Conservation (phyloP, 2,797 vertebrate genomes). For the Parauchenoglanis ngamensis region DNA sequence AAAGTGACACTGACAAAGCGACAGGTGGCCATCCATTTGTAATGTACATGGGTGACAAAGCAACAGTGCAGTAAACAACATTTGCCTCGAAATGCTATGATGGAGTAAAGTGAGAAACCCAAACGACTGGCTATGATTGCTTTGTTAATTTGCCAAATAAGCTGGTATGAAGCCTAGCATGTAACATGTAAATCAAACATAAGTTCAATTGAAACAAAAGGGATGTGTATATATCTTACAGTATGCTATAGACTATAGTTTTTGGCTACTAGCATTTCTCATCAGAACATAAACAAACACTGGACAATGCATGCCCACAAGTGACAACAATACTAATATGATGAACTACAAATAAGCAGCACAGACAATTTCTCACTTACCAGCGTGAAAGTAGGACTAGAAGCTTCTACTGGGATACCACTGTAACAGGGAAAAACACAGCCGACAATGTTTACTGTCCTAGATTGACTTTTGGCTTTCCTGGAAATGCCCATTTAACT, state of each 20-base stretch:
- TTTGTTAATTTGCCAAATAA: background rate
- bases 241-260: background rate
- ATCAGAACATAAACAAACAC: background rate
- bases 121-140: background rate
- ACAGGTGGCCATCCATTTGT: background rate
- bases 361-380: background rate
- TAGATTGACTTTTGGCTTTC: constrained; percentile 1
- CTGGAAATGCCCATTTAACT: constrained; percentile 46
- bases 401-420: background rate
- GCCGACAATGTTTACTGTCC: constrained; percentile 17
- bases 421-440: background rate
- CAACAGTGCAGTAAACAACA: background rate
- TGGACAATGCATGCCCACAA: background rate
- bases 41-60: background rate
- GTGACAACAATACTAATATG: background rate
- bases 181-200: background rate
- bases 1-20: background rate
- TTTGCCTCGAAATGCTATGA: background rate
- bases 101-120: background rate
- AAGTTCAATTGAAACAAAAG: background rate
- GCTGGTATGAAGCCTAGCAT: background rate
- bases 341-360: background rate
- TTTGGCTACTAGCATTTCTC: background rate
- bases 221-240: background rate
- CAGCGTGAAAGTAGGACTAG: background rate